Percentiles rank a stretch among this genome's conserved stretches.
These are phyloP conservation scores for Circaetus cinerascens DNA, from an alignment of 2,113 vertebrate genomes.

Conservation along the genomic window DNA sequence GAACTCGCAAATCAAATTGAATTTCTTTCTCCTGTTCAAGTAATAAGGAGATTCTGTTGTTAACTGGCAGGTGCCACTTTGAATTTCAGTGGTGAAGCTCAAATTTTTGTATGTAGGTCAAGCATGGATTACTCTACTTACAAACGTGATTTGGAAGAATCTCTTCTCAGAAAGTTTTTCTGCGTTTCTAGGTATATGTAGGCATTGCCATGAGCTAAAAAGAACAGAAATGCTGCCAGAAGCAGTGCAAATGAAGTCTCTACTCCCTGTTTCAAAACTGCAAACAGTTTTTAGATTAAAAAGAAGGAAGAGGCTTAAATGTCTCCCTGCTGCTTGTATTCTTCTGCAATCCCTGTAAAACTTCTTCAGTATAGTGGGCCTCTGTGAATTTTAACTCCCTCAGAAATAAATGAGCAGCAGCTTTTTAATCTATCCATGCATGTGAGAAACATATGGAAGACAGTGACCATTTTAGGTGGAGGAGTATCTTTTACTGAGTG, in stretches of 20 bases:
- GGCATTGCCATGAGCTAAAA: neutral
- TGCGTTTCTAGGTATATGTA: neutral
- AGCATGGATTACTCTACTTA: constrained; percentile 31
- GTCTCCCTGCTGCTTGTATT: neutral
- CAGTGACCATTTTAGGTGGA: neutral
- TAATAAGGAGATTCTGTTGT: constrained; percentile 19
- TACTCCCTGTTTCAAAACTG: neutral
- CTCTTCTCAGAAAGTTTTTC: constrained; percentile 5
- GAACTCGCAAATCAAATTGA: constrained; percentile 8
- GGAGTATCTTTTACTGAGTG: neutral
- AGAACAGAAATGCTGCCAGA: neutral
- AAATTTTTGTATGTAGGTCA: constrained; percentile 40
- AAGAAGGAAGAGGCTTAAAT: neutral
- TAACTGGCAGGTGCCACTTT: constrained; percentile 50
- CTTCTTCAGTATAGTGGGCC: neutral
- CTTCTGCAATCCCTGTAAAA: neutral
- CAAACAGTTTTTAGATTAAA: constrained; percentile 5
- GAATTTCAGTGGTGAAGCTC: constrained; percentile 19
- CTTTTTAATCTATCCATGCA: neutral
- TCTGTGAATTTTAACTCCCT: neutral
- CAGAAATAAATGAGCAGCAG: neutral
- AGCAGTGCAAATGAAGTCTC: neutral
- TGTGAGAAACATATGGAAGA: neutral
- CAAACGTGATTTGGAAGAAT: neutral
- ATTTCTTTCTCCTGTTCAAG: constrained; percentile 15